Evolutionary conservation across 2,797 vertebrate species (phyloP), one percentile per base, ranked within the genome.

Genomic region (Remorina albescens): DNA sequence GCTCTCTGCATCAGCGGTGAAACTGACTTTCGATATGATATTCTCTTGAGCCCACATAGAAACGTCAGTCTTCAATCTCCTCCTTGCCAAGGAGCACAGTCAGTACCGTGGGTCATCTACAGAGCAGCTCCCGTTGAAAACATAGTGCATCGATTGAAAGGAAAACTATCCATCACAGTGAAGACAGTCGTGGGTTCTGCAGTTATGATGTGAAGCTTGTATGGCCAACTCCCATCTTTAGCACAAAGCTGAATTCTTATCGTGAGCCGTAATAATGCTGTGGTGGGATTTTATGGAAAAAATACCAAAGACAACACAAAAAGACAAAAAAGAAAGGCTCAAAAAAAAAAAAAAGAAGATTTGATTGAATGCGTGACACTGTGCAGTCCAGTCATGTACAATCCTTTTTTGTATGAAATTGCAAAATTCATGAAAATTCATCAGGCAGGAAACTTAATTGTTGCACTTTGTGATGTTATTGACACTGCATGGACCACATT

Each of bases 111-210:
- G 69, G 34, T 74, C 58, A 37, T 49, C 62, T 7, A 18, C 53
- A 61, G 19, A 68, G 58, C 18, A 50, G 46, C 39, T 58, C 15
- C 46, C 21, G 46, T 28, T 66, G 36, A 18, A 15, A 73, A 65
- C 55, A 49, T 58, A 75, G 53, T 28, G 70, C 25, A 15, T 8
- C 2, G 41, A 46, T n/a, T n/a, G n/a, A n/a, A n/a, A 51, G 46
- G 30, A 70, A 61, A 67, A 77, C 16, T 54, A 56, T 2, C 9
- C 44, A 15, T 19, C 16, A 6, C 9, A 13, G 55, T 10, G 13
- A 23, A 46, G 68, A 67, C 57, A 37, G 63, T 47, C 56, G 41
- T 51, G 69, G 54, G 19, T 59, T 59, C 46, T 56, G 37, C 58
- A 63, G 49, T 23, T 37, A n/a, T 39, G 42, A 54, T 47, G 44